phyloP scores from a whole-genome alignment of 1,140 invertebrate genomes.

The Bombus waltoni region DNA sequence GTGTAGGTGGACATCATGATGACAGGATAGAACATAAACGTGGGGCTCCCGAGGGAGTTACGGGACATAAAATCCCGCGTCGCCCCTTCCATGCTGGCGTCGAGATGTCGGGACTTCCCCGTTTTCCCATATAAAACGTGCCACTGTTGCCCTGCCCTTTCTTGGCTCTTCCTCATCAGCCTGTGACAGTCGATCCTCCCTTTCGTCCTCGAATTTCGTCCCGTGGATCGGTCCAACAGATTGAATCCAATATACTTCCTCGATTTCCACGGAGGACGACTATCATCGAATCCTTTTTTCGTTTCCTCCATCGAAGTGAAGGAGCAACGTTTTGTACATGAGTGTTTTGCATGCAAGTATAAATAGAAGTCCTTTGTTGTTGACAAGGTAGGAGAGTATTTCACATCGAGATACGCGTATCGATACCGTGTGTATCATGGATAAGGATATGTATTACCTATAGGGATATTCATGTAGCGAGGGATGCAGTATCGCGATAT shows the following conservation, averaged over 20 bases:
- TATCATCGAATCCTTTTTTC: slow-evolving; percentile 4
- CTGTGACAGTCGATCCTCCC: slow-evolving; percentile 76
- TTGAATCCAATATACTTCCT: slow-evolving; percentile 54
- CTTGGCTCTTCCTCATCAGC: slow-evolving; percentile 72
- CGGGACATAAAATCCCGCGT: slow-evolving; percentile 81
- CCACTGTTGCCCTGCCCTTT: slow-evolving; percentile 52
- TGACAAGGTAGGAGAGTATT: background rate
- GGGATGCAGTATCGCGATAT: no score
- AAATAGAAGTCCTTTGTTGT: background rate
- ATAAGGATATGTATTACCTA: no score
- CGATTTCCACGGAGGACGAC: background rate
- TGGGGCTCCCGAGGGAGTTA: slow-evolving; percentile 79
- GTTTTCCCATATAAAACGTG: slow-evolving; percentile 68
- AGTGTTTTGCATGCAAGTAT: background rate
- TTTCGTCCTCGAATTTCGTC: slow-evolving; percentile 71
- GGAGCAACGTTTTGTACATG: background rate
- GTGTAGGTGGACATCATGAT: slow-evolving; percentile 79
- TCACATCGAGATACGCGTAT: background rate
- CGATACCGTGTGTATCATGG: no score
- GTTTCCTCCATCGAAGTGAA: background rate
- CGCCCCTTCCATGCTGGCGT: slow-evolving; percentile 76
- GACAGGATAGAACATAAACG: slow-evolving; percentile 80
- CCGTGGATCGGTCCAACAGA: slow-evolving; percentile 50
- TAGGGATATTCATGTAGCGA: no score
- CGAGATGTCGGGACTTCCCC: slow-evolving; percentile 79